Base-by-base conservation (phyloP, 2,888 invertebrate genomes). In the Cylloceria caligata region DNA sequence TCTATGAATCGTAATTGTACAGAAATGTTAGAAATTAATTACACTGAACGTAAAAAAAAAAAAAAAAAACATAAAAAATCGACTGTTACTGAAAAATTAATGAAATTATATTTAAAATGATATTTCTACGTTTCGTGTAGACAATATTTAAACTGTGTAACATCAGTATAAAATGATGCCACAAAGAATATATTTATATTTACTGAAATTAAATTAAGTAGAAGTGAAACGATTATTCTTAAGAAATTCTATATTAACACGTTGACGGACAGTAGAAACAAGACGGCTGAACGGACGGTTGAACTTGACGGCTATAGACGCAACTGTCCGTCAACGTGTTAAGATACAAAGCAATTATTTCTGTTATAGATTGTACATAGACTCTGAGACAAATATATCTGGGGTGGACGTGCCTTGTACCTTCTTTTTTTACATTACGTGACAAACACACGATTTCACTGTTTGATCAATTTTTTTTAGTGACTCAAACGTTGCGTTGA, bases 121-220 rank as follows among this genome's bases (percentile, higher is more conserved):
- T 2, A 0, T 19, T 19, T 19, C 7, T 7, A 9, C 2, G 7
- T 49, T 19, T 49, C 19, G 4, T 7, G 19, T 19, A 21, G n/a
- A 52, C 24, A 24, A 24, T 4, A 0, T 24, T 52, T 24, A 24
- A 13, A 4, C 3, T 3, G 3, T 13, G 21, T 52, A 24, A 24
- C 13, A 21, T 52, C 1, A 24, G 9, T 11, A 24, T 52, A 4
- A 42, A 42, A 24, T 39, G 3, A 69, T 21, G 36, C 11, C 7
- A 21, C 6, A 49, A 30, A 49, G 16, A 55, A 36, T 68, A 52
- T 68, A 68, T 68, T 52, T 68, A 71, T 71, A 60, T 71, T 47
- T 60, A 72, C 57, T 71, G 16, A n/a, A 13, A 11, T 71, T 27
- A n/a, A 30, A 0, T 19, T 24, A 27, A 57, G 55, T 30, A 16